Evolutionary conservation across 2,888 invertebrate genomes (phyloP).

Genomic region (Parasteatoda lunata): DNA sequence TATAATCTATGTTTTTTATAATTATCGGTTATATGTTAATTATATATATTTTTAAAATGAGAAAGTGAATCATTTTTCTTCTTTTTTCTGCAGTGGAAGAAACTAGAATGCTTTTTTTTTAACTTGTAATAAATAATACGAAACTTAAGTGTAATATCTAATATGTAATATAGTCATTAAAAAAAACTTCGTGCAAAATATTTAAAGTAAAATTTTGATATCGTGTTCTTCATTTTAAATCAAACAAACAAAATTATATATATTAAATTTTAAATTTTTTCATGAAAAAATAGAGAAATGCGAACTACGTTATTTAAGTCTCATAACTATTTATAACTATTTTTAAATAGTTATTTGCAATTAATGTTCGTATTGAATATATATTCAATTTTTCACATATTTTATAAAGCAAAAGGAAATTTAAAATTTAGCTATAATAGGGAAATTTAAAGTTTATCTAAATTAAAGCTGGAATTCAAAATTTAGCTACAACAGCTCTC

Average conservation of each 20-base stretch:
- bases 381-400: no score
- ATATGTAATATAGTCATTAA: neutral
- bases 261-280: neutral
- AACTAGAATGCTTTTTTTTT: neutral
- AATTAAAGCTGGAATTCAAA: no score
- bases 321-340: no score
- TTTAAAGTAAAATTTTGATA: neutral
- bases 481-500: no score
- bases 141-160: neutral
- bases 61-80: neutral
- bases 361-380: no score
- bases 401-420: no score
- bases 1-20: neutral
- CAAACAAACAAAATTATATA: neutral
- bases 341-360: no score
- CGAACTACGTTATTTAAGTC: no score
- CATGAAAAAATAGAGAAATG: no score
- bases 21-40: neutral
- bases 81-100: neutral
- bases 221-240: neutral
- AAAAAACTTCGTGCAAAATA: neutral
- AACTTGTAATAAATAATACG: neutral
- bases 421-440: no score
- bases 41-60: slow-evolving; percentile 1
- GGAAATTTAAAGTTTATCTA: no score